Conservation (phyloP, 2,113 vertebrate species). For the Labrus mixtus region DNA sequence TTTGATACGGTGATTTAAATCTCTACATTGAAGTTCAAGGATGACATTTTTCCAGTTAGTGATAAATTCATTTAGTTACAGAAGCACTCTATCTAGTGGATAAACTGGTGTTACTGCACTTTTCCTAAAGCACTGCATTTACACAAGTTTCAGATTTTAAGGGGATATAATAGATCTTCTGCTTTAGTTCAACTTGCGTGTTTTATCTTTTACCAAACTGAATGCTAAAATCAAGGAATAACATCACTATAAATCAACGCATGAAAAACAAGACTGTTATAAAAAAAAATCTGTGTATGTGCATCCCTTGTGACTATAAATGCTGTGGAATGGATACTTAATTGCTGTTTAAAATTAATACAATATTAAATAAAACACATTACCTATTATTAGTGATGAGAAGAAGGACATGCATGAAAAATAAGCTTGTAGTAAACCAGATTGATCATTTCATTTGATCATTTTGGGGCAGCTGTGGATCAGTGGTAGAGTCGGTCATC, state of each 20-base stretch:
- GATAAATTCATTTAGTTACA: not conserved
- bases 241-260: not conserved
- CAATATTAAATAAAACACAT: not conserved
- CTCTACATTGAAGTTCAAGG: not conserved
- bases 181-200: not conserved
- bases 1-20: no score
- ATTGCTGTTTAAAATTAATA: not conserved
- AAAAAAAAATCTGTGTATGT: not conserved
- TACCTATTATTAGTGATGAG: not conserved
- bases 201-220: not conserved
- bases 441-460: not conserved
- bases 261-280: no score
- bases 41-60: not conserved
- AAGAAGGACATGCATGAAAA: not conserved
- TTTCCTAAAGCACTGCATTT: not conserved
- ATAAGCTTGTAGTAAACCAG: not conserved
- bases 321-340: not conserved
- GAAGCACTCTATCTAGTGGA: slow-evolving; percentile 38
- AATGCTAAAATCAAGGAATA: not conserved
- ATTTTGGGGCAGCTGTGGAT: no score
- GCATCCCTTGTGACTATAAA: not conserved
- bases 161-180: not conserved
- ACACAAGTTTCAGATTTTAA: no score
- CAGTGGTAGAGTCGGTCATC: no score
- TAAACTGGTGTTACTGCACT: not conserved